Conservation (phyloP, 2,113 vertebrate species). For the Gallinago undulata region DNA sequence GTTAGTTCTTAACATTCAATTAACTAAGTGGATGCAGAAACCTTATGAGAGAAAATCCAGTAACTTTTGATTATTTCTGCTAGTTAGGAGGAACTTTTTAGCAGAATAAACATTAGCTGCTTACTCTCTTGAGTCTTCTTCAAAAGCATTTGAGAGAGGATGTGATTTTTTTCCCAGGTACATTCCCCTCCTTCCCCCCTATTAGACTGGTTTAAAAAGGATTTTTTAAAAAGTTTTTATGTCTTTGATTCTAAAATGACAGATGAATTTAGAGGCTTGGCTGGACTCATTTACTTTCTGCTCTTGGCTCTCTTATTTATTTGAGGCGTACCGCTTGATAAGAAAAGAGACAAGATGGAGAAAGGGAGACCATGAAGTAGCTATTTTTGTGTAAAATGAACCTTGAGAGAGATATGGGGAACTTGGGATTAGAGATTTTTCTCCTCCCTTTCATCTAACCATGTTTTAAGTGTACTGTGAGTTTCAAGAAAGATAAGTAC, state of each 20-base stretch:
- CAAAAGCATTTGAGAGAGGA: background rate
- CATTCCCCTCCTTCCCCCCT: accelerated
- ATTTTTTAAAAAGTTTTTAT: background rate
- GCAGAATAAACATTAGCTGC: background rate
- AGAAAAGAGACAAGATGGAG: background rate
- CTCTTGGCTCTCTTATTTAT: background rate
- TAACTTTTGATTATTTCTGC: background rate
- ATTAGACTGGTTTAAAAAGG: background rate
- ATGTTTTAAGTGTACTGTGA: background rate
- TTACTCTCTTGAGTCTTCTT: background rate
- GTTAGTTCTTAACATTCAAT: background rate
- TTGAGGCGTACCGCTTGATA: background rate
- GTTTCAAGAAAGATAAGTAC: background rate
- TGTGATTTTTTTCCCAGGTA: background rate
- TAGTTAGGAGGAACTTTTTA: background rate
- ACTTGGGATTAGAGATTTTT: background rate
- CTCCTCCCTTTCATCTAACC: background rate
- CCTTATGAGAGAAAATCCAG: background rate
- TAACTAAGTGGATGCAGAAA: background rate
- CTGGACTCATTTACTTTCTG: background rate
- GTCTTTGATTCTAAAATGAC: background rate
- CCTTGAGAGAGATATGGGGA: background rate
- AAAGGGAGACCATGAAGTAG: background rate
- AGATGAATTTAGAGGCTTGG: background rate
- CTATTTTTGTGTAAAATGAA: background rate